Conservation (phyloP, 2,888 invertebrate species). For the Hemicrepidius hirtus region DNA sequence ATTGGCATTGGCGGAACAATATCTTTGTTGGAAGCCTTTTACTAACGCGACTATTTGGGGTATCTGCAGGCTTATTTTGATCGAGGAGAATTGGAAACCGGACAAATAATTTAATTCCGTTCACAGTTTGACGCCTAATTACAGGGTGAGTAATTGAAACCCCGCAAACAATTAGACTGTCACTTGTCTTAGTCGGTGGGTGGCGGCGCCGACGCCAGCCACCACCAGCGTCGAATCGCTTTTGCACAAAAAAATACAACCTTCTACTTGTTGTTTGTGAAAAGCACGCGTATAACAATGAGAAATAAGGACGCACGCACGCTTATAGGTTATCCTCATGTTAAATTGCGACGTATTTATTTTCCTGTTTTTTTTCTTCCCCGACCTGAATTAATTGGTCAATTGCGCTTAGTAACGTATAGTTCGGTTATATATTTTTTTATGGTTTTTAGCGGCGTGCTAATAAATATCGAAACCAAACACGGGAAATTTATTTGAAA, state of each 20-base stretch:
- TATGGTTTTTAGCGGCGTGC: neutral
- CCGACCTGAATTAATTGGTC: slow-evolving; percentile 17
- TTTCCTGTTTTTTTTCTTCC: slow-evolving; percentile 21
- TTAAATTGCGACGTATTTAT: slow-evolving; percentile 40
- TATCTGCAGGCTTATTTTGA: slow-evolving; percentile 49
- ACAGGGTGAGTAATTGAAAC: slow-evolving; percentile 70
- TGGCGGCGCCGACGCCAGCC: slow-evolving; percentile 62
- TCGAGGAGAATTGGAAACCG: slow-evolving; percentile 61
- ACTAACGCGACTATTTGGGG: slow-evolving; percentile 43
- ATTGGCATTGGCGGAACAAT: slow-evolving; percentile 20
- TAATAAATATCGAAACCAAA: neutral
- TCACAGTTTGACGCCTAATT: slow-evolving; percentile 72
- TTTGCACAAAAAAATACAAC: slow-evolving; percentile 24
- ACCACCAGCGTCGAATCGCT: slow-evolving; percentile 36
- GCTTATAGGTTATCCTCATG: slow-evolving; percentile 44
- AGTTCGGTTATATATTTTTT: slow-evolving; percentile 27
- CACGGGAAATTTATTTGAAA: neutral
- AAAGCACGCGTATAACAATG: slow-evolving; percentile 35
- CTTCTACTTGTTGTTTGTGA: slow-evolving; percentile 40
- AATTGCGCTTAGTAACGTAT: slow-evolving; percentile 29
- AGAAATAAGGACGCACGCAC: slow-evolving; percentile 38
- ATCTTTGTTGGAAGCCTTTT: slow-evolving; percentile 46
- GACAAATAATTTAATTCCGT: slow-evolving; percentile 71
- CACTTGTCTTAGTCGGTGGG: slow-evolving; percentile 69
- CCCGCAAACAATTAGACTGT: slow-evolving; percentile 71